These are phyloP conservation scores for Takifugu flavidus DNA, from an alignment of 2,113 vertebrate genomes.

Conservation along the genomic window DNA sequence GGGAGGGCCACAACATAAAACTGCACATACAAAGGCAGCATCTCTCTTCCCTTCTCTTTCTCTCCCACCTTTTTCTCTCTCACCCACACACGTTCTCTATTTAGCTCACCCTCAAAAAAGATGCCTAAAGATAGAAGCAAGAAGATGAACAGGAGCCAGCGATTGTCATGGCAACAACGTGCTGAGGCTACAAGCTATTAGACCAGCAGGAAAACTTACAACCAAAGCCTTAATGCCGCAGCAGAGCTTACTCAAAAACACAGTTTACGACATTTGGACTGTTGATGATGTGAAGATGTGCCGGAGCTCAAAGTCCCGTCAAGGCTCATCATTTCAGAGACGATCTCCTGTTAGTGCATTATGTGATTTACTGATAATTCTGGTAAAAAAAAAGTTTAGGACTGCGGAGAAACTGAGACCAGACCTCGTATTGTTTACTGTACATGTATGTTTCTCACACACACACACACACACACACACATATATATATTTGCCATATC, in stretches of 20 bases:
- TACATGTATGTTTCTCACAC: no score
- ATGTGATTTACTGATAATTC: no score
- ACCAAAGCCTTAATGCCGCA: conserved; percentile 39
- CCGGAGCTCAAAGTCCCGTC: no score
- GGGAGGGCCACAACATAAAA: conserved; percentile 51
- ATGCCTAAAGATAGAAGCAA: conserved; percentile 74
- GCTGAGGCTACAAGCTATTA: conserved; percentile 61
- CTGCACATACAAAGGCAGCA: conserved; percentile 55
- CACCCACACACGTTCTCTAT: conserved; percentile 71
- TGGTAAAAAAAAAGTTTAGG: no score
- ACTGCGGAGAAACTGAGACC: no score
- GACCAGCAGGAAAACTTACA: conserved; percentile 41
- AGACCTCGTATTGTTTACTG: no score
- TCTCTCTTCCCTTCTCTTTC: conserved; percentile 46
- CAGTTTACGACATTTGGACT: conserved; percentile 5
- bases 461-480: no score
- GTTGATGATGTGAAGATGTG: no score
- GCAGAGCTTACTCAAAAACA: conserved; percentile 34
- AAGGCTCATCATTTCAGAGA: no score
- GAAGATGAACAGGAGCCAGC: conserved; percentile 69
- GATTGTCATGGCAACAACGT: conserved; percentile 72
- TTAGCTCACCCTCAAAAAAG: conserved; percentile 73
- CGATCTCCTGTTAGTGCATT: no score
- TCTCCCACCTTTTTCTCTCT: conserved; percentile 59
- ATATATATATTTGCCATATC: no score